These are phyloP conservation scores for Coreoperca whiteheadi DNA, from an alignment of 2,113 vertebrate species.

Conservation along the genomic window DNA sequence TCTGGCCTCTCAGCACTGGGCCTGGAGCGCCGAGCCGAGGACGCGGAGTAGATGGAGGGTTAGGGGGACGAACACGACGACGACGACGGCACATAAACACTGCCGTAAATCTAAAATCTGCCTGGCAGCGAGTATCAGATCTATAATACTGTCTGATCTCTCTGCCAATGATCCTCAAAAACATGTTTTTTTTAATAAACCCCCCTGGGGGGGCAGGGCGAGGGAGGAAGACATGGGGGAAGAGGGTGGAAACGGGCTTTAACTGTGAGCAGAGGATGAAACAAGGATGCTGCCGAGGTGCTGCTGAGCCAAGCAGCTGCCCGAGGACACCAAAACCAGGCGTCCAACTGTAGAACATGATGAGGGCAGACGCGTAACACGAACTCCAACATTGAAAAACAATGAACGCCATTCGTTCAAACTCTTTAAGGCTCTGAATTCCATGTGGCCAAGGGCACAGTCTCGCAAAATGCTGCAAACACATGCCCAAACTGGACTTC, in stretches of 20 bases:
- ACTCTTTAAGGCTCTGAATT: neutral
- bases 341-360: neutral
- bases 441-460: neutral
- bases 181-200: neutral
- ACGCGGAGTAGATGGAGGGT: conserved; percentile 48
- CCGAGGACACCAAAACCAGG: neutral
- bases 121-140: conserved; percentile 56
- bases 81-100: conserved; percentile 54
- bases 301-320: conserved; percentile 23
- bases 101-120: conserved; percentile 49
- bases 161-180: conserved; percentile 60
- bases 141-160: conserved; percentile 57
- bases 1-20: conserved; percentile 34
- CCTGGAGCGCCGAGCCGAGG: conserved; percentile 25
- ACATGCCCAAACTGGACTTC: neutral
- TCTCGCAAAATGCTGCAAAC: neutral
- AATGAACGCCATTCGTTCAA: neutral
- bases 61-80: conserved; percentile 35
- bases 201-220: conserved; percentile 35
- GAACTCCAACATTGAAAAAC: no score
- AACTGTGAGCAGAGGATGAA: conserved; percentile 30
- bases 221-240: conserved; percentile 42
- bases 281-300: conserved; percentile 14
- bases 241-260: conserved; percentile 15
- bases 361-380: neutral